These are phyloP conservation scores for Musca vetustissima DNA, from an alignment of 1,140 invertebrate species.

Conservation along the genomic window DNA sequence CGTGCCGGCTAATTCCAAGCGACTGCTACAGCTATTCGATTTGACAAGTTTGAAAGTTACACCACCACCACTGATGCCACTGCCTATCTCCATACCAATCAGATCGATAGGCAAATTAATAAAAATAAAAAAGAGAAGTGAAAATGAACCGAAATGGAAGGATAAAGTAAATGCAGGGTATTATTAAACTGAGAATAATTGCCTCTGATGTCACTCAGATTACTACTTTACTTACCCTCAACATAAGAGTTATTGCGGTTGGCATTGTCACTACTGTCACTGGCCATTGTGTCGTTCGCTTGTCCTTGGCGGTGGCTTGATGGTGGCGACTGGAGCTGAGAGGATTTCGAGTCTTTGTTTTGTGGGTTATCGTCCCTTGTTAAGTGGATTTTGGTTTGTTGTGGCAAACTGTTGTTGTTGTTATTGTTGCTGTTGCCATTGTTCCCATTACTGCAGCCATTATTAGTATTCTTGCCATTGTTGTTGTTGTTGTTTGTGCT, in stretches of 20 bases:
- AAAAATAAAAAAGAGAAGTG: too few species aligned
- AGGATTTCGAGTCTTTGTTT: background rate
- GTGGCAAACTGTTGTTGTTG: background rate
- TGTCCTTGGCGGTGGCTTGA: background rate
- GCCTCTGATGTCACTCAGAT: too few species aligned
- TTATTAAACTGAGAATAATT: too few species aligned
- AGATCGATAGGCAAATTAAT: background rate
- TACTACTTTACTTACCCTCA: background rate
- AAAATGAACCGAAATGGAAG: too few species aligned
- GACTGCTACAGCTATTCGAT: constrained; percentile 81
- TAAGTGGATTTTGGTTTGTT: constrained; percentile 6
- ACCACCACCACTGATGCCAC: too few species aligned
- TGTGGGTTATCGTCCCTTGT: constrained; percentile 7
- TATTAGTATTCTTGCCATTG: background rate
- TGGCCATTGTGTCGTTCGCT: constrained; percentile 1
- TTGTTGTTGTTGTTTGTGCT: background rate
- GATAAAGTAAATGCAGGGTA: too few species aligned
- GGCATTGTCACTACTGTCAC: background rate
- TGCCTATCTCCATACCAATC: constrained; percentile 41
- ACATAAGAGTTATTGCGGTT: background rate
- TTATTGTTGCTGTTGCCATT: background rate
- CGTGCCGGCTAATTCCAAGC: constrained; percentile 73
- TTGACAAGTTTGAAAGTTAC: constrained; percentile 78
- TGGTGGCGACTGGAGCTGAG: background rate
- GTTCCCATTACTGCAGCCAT: background rate